phyloP scores from a whole-genome alignment of 1,140 invertebrate genomes.

The Chymomyza costata region DNA sequence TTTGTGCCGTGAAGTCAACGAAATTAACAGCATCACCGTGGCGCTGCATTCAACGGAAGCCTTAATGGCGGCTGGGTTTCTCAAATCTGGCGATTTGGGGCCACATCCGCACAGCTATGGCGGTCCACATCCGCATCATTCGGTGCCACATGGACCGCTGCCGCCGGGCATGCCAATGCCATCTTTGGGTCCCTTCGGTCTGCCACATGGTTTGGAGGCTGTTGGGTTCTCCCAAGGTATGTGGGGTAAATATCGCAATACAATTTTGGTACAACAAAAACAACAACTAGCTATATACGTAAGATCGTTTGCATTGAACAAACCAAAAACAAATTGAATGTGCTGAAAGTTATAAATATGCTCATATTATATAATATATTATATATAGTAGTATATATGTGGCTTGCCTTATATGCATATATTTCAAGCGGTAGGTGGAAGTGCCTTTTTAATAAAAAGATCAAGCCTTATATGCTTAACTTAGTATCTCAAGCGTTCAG shows the following conservation, averaged over 20 bases:
- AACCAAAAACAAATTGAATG: no score
- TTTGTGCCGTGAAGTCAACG: constrained; percentile 1
- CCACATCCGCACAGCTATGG: constrained; percentile 74
- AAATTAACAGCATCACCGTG: constrained; percentile 65
- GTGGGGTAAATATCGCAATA: constrained; percentile 75
- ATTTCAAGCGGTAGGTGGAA: no score
- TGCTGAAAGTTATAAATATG: constrained; percentile 44
- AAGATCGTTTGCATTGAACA: neutral
- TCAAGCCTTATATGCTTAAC: no score
- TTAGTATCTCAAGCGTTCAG: no score
- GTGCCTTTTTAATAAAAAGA: no score
- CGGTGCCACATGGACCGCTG: constrained; percentile 70
- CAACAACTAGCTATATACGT: constrained; percentile 4
- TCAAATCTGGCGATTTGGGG: constrained; percentile 72
- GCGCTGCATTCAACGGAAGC: constrained; percentile 75
- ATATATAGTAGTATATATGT: no score
- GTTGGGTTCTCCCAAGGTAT: constrained; percentile 77
- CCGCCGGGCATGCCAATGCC: constrained; percentile 75
- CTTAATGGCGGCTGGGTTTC: constrained; percentile 74
- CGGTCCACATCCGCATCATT: constrained; percentile 73
- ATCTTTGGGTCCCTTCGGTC: constrained; percentile 75
- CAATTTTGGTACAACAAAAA: constrained; percentile 63
- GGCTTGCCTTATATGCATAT: no score
- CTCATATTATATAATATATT: no score
- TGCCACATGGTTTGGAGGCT: constrained; percentile 76